Evolutionary conservation across 2,888 invertebrate species (phyloP).

Genomic region (Iselma pallidipennis): DNA sequence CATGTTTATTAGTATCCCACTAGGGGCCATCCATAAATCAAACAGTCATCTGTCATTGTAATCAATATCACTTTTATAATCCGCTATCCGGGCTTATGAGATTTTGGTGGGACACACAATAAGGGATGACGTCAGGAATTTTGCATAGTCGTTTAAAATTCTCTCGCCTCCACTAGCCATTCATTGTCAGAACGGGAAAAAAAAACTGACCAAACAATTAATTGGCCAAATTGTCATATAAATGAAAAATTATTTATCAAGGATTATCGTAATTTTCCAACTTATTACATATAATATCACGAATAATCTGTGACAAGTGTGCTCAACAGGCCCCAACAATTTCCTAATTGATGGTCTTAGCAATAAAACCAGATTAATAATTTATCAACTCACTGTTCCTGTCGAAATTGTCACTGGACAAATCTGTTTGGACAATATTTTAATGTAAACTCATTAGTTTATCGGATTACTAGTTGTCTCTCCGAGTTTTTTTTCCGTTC

Average conservation of each 20-base stretch:
- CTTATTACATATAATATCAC: conserved; percentile 2
- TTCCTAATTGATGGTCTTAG: conserved; percentile 8
- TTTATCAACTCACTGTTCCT: conserved; percentile 14
- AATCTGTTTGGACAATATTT: conserved; percentile 48
- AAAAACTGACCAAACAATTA: conserved; percentile 5
- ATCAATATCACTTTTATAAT: conserved; percentile 31
- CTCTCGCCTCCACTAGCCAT: no score
- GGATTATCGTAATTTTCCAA: conserved; percentile 7
- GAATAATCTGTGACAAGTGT: conserved; percentile 15
- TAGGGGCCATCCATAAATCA: conserved; percentile 32
- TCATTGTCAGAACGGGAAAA: not conserved
- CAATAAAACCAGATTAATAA: conserved; percentile 15
- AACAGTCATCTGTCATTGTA: conserved; percentile 33
- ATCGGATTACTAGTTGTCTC: conserved; percentile 42
- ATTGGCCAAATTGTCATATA: not conserved
- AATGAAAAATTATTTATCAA: conserved; percentile 4
- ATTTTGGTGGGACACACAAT: conserved; percentile 14
- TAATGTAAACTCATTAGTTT: conserved; percentile 50
- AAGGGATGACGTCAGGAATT: conserved; percentile 8
- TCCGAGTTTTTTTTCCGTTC: conserved; percentile 4
- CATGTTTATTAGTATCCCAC: conserved; percentile 33
- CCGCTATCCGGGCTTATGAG: conserved; percentile 16
- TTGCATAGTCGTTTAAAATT: no score
- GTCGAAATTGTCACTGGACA: conserved; percentile 25
- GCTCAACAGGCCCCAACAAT: not conserved